Evolutionary conservation across 1,140 invertebrate species (phyloP), one percentile per base, ranked within the genome.

Genomic region (Steinernema khuongi): DNA sequence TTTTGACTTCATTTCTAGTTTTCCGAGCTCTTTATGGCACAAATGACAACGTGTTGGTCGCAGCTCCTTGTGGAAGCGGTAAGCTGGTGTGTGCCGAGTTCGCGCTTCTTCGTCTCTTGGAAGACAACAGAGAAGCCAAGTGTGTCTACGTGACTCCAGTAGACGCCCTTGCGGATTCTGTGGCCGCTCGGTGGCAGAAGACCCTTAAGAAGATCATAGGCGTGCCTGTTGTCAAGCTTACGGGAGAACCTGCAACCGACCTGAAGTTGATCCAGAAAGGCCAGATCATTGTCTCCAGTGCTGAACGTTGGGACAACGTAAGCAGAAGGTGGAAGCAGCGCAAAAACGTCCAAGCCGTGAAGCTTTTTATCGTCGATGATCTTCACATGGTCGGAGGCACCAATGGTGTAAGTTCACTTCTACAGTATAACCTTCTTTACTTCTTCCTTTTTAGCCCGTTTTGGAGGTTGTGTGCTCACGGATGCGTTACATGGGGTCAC

Each of bases 21-120:
- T 99, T 99, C 85, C 98, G 99, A 86, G 92, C 96, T 0, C 91
- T 98, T 0, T 99, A 98, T 86, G 98, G 99, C 87, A 94, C 91
- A 18, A 95, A 99, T 86, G 97, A 99, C 81, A 99, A 98, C 87
- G 93, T 99, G 0, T 97, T 99, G 86, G 91, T 99, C 74, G 96
- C 95, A 4, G 96, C 97, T 0, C 96, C 97, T 0, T 94, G 94
- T 18, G 96, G 96, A 0, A 95, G 94, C 83, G 95, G 96, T 0
- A 99, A 99, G 87, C 96, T 94, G 0, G 92, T 95, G 0, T 93
- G 96, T 73, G 96, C 94, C 0, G 97, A 99, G 86, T 95, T 99
- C 87, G 95, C 96, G n/a, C n/a, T 99, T 31, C 88, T 99, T 36
- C 88, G 96, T 71, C 88, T 97, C 77, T 90, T 99, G 70, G 89